A percentile compares a stretch with the other conserved stretches of the same genome.
phyloP scores from a whole-genome alignment of 2,113 vertebrate genomes.

The Dermatemys mawii region DNA sequence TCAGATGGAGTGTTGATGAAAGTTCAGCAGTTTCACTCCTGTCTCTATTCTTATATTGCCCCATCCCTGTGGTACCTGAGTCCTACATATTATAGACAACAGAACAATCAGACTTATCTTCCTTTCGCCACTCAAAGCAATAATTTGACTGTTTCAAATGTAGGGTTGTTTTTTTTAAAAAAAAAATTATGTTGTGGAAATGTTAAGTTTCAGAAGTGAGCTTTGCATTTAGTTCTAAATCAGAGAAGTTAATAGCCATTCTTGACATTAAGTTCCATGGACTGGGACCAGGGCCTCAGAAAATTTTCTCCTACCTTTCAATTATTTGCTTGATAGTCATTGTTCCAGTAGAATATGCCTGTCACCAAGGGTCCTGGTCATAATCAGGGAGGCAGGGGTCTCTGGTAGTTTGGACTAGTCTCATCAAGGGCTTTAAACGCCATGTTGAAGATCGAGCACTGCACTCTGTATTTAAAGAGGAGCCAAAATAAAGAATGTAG shows the following conservation, averaged over 20 bases:
- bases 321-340: neutral
- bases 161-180: neutral
- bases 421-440: neutral
- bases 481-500: neutral
- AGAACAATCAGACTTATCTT: neutral
- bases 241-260: neutral
- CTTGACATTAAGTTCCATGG: neutral
- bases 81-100: neutral
- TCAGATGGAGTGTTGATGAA: neutral
- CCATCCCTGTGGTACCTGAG: neutral
- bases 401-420: neutral
- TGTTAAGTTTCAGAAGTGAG: neutral
- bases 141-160: too few species aligned
- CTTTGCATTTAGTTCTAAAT: neutral
- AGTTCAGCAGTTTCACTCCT: neutral
- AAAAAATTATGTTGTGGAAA: neutral
- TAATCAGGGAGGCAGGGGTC: neutral
- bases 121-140: neutral
- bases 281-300: neutral
- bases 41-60: neutral
- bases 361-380: neutral
- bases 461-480: neutral
- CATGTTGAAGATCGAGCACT: neutral
- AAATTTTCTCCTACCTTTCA: neutral
- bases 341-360: neutral